phyloP scores from a whole-genome alignment of 2,797 vertebrate genomes.

The Bovichtus variegatus region DNA sequence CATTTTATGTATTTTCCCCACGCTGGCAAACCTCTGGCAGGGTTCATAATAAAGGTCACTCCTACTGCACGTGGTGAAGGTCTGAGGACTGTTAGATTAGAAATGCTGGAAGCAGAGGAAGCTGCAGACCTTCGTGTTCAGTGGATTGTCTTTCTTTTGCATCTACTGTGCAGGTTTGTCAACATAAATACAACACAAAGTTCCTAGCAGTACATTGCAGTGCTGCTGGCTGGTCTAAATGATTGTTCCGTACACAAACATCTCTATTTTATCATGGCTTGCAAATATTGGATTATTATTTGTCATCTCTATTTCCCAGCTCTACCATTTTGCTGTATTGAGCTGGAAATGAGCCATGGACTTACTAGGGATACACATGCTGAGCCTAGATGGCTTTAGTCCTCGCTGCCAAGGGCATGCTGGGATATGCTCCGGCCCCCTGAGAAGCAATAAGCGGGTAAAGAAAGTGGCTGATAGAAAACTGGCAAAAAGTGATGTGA shows the following conservation, averaged over 20 bases:
- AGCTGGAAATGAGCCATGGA: conserved; percentile 35
- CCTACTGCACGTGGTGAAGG: background rate
- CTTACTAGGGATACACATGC: conserved; percentile 34
- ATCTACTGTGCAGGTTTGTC: background rate
- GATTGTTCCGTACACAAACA: conserved; percentile 7
- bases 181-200: background rate
- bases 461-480: conserved; percentile 10
- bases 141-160: background rate
- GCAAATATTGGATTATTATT: conserved; percentile 17
- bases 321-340: conserved; percentile 4
- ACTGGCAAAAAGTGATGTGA: background rate
- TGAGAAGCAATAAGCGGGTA: conserved; percentile 22
- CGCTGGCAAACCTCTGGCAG: background rate
- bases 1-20: conserved; percentile 1
- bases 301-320: conserved; percentile 8
- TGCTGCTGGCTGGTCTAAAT: background rate
- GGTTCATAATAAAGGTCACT: conserved; percentile 24
- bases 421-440: conserved; percentile 20
- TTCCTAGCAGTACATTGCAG: background rate
- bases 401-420: conserved; percentile 28
- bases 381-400: conserved; percentile 18
- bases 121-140: background rate
- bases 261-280: background rate
- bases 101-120: conserved; percentile 11
- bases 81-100: conserved; percentile 1